Evolutionary conservation across 2,113 vertebrate genomes (phyloP), one percentile per base, ranked within the genome.

Genomic region (Grallaria varia): DNA sequence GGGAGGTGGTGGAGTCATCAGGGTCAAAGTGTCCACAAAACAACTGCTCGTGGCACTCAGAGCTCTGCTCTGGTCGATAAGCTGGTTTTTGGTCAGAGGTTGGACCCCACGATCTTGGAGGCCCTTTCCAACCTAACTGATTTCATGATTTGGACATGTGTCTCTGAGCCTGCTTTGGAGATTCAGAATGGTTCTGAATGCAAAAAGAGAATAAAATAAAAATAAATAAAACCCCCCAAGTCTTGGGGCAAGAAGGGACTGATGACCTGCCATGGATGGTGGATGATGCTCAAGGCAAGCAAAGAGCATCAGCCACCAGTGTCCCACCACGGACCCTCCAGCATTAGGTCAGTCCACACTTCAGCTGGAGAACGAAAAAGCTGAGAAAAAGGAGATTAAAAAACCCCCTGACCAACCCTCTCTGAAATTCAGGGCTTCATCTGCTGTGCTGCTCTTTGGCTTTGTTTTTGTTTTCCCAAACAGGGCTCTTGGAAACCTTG

Each of bases 401-500:
- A 25, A 7, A 8, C 10, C 24, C 9, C 28, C 35, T 49, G 81
- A 8, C 35, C 42, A 58, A n/a, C 47, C 23, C 28, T 71, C 24
- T 90, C 79, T 76, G 88, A 78, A 88, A 90, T 81, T 45, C 93
- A 80, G 47, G 35, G 67, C 93, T 93, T 82, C 40, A 3, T 83
- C 91, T 31, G 71, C 95, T 37, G 35, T 8, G 60, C 86, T 92
- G 68, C 49, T 84, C 96, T 78, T 42, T 64, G 90, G 84, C 90
- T 95, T 75, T 90, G 92, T 52, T 92, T 96, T 86, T 96, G 93
- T 97, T 95, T 95, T 75, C 28, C 40, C 85, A 35, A 90, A 68
- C 44, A 30, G 88, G 95, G 92, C 96, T 94, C 95, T 84, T 93
- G 84, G 95, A 95, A 96, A 97, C 96, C 93, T 92, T 96, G 96